Evolutionary conservation across 1,140 invertebrate species (phyloP), one percentile per base, ranked within the genome.

Genomic region (Cecropterus lyciades): DNA sequence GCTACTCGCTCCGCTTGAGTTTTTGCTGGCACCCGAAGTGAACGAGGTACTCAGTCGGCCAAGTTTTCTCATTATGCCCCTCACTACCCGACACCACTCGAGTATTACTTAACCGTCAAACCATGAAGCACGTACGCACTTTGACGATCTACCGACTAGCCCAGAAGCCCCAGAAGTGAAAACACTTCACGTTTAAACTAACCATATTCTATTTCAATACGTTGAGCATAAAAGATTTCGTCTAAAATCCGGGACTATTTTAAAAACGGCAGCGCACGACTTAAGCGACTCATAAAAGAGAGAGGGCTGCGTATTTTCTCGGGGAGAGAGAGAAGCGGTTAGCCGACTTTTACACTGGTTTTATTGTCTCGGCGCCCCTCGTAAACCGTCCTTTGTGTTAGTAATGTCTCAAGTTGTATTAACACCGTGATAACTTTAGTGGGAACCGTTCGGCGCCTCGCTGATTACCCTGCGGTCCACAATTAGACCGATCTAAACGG

Each of bases 351-450:
- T 86, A 89, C 85, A 89, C 81, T 84, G 85, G 82, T 87, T 91
- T 89, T 91, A 91, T 91, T 89, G 81, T 88, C 75, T 73, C 68
- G 71, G 67, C 72, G 62, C 84, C 86, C 85, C 80, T 87, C 84
- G 85, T 85, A 85, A 85, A 82, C 76, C 77, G 64, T 80, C 84
- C 77, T 82, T 86, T 89, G 83, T 87, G 81, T 77, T 80, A 83
- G 82, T 88, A 87, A 90, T 83, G 81, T 91, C 88, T 88, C 79
- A 85, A 85, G 84, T 89, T 90, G 77, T 87, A 89, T 87, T 87
- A 87, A 84, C 84, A 81, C 79, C 73, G 78, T 84, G 82, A 87
- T 89, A 85, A 88, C 77, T 86, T 82, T 79, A 87, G 77, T 81
- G 72, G 77, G 67, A 73, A 77, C 67, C 69, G 74, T 75, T 78